A percentile compares a stretch with the other conserved stretches of the same genome.
Evolutionary conservation across 1,140 invertebrate genomes (phyloP).

Genomic region (Euwallacea similis): DNA sequence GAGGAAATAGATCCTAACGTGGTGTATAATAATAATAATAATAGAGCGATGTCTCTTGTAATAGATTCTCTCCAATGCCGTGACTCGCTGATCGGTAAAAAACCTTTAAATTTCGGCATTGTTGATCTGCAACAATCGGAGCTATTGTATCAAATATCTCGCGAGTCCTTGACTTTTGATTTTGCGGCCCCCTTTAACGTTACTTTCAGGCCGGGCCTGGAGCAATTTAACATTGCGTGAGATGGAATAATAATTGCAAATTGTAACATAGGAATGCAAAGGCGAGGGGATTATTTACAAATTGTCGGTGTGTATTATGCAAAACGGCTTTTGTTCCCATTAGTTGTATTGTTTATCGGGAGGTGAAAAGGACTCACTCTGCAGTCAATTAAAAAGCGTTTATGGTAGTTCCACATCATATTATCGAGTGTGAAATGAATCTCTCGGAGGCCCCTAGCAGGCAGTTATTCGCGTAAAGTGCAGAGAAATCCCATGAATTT

Average conservation of each 20-base stretch:
- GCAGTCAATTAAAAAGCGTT: background rate
- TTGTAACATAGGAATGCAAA: conserved; percentile 4
- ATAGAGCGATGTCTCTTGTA: background rate
- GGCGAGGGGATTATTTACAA: conserved; percentile 3
- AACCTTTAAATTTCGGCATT: conserved; percentile 2
- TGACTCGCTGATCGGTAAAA: background rate
- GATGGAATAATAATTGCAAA: conserved; percentile 8
- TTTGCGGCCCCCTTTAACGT: conserved; percentile 5
- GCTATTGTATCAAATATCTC: background rate
- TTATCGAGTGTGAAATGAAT: conserved; percentile 11
- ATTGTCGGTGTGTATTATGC: conserved; percentile 2
- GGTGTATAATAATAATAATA: background rate
- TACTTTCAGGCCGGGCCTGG: background rate
- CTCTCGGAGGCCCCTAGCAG: background rate
- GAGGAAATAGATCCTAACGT: background rate
- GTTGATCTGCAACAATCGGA: background rate
- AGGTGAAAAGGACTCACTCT: background rate
- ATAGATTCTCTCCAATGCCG: background rate
- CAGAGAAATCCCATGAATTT: conserved; percentile 11
- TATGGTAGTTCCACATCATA: background rate
- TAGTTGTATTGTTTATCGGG: background rate
- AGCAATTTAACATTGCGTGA: background rate
- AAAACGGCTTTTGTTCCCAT: background rate
- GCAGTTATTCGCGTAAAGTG: conserved; percentile 3
- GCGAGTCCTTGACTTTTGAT: background rate